Evolutionary conservation across 2,113 vertebrate species (phyloP).

Genomic region (Paralichthys olivaceus): DNA sequence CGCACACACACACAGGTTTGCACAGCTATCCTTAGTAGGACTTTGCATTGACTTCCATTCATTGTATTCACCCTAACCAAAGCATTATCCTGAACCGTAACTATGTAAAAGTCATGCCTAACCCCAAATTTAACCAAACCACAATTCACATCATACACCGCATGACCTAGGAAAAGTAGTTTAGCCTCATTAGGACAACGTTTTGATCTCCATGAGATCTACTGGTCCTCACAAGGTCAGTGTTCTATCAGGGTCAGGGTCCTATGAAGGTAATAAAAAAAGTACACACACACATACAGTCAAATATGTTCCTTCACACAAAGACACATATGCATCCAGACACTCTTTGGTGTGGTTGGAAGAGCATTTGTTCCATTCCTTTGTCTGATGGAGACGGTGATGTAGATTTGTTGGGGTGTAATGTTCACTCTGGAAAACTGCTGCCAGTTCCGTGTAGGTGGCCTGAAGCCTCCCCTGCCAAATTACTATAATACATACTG

Average conservation of each 20-base stretch:
- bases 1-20: background rate
- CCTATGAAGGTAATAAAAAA: background rate
- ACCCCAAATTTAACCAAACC: no score
- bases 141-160: no score
- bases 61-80: no score
- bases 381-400: slow-evolving; percentile 2
- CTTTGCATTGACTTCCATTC: no score
- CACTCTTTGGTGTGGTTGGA: background rate
- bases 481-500: background rate
- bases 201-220: no score
- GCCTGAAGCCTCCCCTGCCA: slow-evolving; percentile 11
- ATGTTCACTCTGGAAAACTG: background rate
- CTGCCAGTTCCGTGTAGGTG: background rate
- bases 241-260: background rate
- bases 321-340: background rate
- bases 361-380: slow-evolving; percentile 1
- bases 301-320: background rate
- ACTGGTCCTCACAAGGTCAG: no score
- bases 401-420: background rate
- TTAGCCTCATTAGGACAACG: no score
- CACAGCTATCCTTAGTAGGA: no score
- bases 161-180: no score
- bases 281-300: background rate
- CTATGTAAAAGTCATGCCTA: no score
- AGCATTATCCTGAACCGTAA: no score